phyloP scores from a whole-genome alignment of 1,140 invertebrate genomes.

The Anastatus disparis region DNA sequence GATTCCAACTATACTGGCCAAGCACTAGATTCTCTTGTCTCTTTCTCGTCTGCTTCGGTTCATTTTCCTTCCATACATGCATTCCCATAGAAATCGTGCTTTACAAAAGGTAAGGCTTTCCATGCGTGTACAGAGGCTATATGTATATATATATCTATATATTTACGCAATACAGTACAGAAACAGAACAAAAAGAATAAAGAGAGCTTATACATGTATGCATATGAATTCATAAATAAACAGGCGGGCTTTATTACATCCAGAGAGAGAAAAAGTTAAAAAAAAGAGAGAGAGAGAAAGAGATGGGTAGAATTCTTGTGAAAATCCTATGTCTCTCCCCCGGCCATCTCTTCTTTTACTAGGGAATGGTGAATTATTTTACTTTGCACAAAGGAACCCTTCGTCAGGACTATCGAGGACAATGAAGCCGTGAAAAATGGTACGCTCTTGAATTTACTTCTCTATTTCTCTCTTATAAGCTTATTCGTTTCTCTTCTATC shows the following conservation, averaged over 20 bases:
- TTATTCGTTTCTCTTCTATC: too few species aligned
- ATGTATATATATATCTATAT: too few species aligned
- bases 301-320: conserved; percentile 20
- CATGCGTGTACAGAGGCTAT: background rate
- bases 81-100: conserved; percentile 31
- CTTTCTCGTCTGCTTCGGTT: conserved; percentile 5
- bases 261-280: too few species aligned
- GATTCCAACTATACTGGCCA: too few species aligned
- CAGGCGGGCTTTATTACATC: conserved; percentile 33
- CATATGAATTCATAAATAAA: conserved; percentile 40
- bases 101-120: conserved; percentile 2
- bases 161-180: background rate
- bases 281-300: too few species aligned
- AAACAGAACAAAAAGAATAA: background rate
- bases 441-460: too few species aligned
- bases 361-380: conserved; percentile 47
- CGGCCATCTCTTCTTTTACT: too few species aligned
- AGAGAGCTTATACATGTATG: conserved; percentile 6
- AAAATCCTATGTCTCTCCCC: conserved; percentile 2
- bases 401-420: conserved; percentile 51
- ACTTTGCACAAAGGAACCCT: conserved; percentile 49
- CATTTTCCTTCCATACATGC: conserved; percentile 23
- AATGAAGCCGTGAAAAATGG: conserved; percentile 57
- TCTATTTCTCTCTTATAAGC: too few species aligned
- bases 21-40: too few species aligned